Base-by-base conservation (phyloP, 2,888 invertebrate genomes). In the Ferrisia virgata region DNA sequence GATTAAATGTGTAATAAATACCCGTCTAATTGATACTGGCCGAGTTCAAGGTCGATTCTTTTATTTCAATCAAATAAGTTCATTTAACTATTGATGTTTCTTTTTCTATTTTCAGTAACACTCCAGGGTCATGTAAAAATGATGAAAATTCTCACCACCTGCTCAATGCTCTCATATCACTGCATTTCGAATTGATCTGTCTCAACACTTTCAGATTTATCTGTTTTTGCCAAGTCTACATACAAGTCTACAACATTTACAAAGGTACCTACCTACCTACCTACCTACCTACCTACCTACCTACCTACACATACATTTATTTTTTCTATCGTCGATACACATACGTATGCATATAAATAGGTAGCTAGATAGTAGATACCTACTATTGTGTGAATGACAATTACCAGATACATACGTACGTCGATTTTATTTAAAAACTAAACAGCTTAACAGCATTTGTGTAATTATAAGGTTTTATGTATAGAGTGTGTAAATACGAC, bases 11-110 rank as follows among this genome's bases (percentile, higher is more conserved):
- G 28, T 33, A 39, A 78, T 40, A 47, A 79, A 79, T 31, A 31
- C 28, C n/a, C 31, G 15, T 40, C 79, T 31, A 79, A 79, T 47
- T 79, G 79, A 79, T 47, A 79, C 47, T 9, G 28, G 31, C 79
- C 40, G 47, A 31, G 79, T 79, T 79, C 79, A 79, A 79, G 79
- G 79, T 40, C 15, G 22, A n/a, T 72, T 31, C 72, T 72, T 72
- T 72, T n/a, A 72, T 33, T 72, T 36, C n/a, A 72, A 72, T 72
- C 33, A 33, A 72, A 72, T 72, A 72, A 33, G 72, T 72, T 72
- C 72, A n/a, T 72, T 72, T 72, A 72, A 72, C 72, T 64, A 64
- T n/a, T n/a, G 18, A 2, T 22, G 72, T 72, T 33, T 72, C 25
- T 31, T 36, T n/a, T 33, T 33, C 72, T 33, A 72, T 72, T 31